phyloP scores from a whole-genome alignment of 2,888 invertebrate genomes.

The Danaus chrysippus region DNA sequence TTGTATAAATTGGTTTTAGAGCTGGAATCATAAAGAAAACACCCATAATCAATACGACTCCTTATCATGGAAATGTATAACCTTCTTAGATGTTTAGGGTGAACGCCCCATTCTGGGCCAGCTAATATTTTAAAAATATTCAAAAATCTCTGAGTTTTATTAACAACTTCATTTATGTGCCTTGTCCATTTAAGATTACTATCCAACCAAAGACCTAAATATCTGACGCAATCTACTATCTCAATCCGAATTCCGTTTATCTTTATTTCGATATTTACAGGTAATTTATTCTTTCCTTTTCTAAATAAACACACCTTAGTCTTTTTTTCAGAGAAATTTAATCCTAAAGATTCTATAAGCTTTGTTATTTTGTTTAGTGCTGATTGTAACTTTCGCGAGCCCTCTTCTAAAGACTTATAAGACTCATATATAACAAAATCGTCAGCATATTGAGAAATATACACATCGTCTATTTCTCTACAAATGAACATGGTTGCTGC shows the following conservation, averaged over 20 bases:
- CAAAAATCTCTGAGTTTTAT: constrained; percentile 7
- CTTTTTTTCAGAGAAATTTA: not conserved
- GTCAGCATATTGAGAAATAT: too few species aligned
- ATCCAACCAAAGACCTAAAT: constrained; percentile 20
- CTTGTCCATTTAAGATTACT: constrained; percentile 10
- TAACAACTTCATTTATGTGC: constrained; percentile 9
- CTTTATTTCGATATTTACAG: too few species aligned
- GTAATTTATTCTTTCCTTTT: too few species aligned
- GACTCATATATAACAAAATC: too few species aligned
- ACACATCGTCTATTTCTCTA: too few species aligned
- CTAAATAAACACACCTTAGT: not conserved
- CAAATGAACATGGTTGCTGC: too few species aligned
- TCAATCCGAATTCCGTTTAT: not conserved
- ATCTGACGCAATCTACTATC: constrained; percentile 12
- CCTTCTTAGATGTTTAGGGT: constrained; percentile 11
- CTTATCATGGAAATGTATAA: constrained; percentile 13
- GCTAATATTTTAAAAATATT: constrained; percentile 14
- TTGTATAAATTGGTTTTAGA: constrained; percentile 16
- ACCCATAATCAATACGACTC: constrained; percentile 16
- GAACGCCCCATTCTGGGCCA: constrained; percentile 9
- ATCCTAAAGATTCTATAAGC: too few species aligned
- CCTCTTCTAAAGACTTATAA: too few species aligned
- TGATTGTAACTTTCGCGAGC: too few species aligned
- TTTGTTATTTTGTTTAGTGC: too few species aligned
- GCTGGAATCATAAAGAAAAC: constrained; percentile 17